A percentile compares a stretch with the other conserved stretches of the same genome.
phyloP scores from a whole-genome alignment of 2,113 vertebrate species.

The Athene cunicularia region DNA sequence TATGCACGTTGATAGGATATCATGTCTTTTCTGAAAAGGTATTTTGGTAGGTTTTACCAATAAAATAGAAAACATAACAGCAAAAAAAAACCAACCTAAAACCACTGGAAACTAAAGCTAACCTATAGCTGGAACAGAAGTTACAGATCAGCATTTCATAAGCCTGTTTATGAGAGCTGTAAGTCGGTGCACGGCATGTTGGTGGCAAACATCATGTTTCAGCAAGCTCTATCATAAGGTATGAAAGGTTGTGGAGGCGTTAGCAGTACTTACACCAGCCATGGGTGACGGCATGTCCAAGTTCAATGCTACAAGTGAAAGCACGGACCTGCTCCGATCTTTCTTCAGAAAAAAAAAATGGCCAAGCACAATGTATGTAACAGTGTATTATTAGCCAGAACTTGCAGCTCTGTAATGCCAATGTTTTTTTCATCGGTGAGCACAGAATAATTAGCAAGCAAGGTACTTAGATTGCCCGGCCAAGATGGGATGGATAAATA shows the following conservation, averaged over 20 bases:
- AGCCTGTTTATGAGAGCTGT: neutral
- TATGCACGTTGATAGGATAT: neutral
- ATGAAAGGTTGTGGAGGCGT: neutral
- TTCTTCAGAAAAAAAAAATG: neutral
- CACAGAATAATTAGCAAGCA: neutral
- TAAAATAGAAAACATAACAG: neutral
- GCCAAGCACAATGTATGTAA: neutral
- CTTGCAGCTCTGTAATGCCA: neutral
- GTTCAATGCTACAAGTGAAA: neutral
- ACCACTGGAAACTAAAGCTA: neutral
- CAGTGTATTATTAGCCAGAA: neutral
- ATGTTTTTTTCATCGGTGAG: neutral
- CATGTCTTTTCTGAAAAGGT: neutral
- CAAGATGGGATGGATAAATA: neutral
- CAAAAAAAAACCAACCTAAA: neutral
- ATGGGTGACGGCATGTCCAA: neutral
- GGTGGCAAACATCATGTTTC: neutral
- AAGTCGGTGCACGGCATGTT: neutral
- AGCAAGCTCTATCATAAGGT: neutral
- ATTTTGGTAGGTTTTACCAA: neutral
- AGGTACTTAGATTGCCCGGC: neutral
- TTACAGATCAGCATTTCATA: neutral
- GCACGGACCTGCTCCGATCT: neutral
- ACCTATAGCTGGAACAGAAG: neutral
- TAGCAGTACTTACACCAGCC: neutral